Conservation (phyloP, 2,888 invertebrate species). For the Leptopilina syphax region DNA sequence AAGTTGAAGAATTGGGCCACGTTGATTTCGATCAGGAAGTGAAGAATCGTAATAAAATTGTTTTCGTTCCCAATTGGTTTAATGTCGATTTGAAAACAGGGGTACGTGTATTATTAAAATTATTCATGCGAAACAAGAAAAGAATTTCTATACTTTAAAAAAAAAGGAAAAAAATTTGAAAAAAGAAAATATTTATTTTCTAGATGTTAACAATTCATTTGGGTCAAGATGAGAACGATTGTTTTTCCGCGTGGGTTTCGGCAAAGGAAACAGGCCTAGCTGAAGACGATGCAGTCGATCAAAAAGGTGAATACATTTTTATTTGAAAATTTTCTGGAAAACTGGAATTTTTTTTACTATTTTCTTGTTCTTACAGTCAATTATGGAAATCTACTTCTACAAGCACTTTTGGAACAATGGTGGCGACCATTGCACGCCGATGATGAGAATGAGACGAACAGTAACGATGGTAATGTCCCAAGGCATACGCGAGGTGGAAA, state of each 20-base stretch:
- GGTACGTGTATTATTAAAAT: constrained; percentile 78
- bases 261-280: constrained; percentile 95
- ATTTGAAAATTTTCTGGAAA: neutral
- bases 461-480: constrained; percentile 75
- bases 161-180: constrained; percentile 28
- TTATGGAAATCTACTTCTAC: constrained; percentile 94
- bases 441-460: constrained; percentile 85
- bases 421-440: constrained; percentile 85
- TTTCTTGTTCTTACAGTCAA: constrained; percentile 82
- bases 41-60: constrained; percentile 93
- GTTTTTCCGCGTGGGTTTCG: constrained; percentile 99
- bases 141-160: neutral
- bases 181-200: constrained; percentile 43
- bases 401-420: constrained; percentile 98
- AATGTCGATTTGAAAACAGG: constrained; percentile 99
- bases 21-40: constrained; percentile 96
- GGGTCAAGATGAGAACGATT: constrained; percentile 98
- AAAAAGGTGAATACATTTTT: constrained; percentile 79
- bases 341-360: neutral
- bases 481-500: constrained; percentile 77
- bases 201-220: constrained; percentile 98
- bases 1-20: constrained; percentile 93
- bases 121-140: constrained; percentile 33
- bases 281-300: constrained; percentile 84
- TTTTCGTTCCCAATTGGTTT: constrained; percentile 99